phyloP scores from a whole-genome alignment of 2,113 vertebrate species.

The Oriolus oriolus region DNA sequence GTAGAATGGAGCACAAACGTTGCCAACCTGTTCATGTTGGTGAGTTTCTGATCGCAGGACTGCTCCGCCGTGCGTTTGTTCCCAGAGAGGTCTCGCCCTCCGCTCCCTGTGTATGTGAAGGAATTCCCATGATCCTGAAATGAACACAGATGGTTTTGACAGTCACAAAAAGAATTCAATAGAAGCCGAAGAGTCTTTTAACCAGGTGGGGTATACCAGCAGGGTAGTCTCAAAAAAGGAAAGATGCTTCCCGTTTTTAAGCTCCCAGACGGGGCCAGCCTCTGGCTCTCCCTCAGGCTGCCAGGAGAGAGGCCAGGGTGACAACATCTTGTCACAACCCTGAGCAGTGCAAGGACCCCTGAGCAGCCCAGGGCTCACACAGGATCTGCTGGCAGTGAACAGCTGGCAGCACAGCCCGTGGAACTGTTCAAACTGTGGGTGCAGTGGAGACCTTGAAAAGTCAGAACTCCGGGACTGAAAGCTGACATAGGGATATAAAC shows the following conservation, averaged over 20 bases:
- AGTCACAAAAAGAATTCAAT: background rate
- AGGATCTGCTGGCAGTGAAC: background rate
- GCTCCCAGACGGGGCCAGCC: background rate
- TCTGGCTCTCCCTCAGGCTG: accelerated
- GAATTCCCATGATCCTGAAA: slow-evolving; percentile 92
- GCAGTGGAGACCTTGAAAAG: background rate
- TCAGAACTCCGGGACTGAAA: background rate
- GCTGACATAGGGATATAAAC: background rate
- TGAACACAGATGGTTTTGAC: accelerated
- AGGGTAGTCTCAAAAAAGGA: background rate
- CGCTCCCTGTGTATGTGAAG: slow-evolving; percentile 96
- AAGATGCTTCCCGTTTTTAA: background rate
- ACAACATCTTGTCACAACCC: background rate
- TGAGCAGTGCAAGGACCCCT: background rate
- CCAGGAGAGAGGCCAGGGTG: background rate
- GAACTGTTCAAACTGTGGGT: background rate
- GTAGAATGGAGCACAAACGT: accelerated
- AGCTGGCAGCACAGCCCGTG: background rate
- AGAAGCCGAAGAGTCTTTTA: background rate
- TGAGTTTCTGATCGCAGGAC: slow-evolving; percentile 97
- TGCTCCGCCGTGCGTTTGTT: slow-evolving; percentile 97
- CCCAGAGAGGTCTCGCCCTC: slow-evolving; percentile 92
- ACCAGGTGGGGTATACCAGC: background rate
- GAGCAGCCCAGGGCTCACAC: background rate
- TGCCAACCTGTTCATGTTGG: slow-evolving; percentile 93